Evolutionary conservation across 2,888 invertebrate genomes (phyloP).

Genomic region (Plutella xylostella): DNA sequence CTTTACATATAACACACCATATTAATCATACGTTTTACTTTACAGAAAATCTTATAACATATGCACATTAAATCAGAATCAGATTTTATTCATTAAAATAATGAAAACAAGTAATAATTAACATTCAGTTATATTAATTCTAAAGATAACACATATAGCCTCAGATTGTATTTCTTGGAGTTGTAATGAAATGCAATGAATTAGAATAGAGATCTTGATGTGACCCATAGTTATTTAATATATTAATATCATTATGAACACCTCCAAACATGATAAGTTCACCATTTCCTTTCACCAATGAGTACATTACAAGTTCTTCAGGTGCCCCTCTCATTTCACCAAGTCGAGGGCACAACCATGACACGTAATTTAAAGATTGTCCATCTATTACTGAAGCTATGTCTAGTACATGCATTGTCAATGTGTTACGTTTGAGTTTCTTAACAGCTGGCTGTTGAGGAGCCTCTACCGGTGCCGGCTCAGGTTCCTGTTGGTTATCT

Average conservation of each 20-base stretch:
- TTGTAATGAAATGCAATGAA: constrained; percentile 80
- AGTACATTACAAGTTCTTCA: constrained; percentile 91
- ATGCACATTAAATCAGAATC: background rate
- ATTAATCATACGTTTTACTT: too few relatives aligned
- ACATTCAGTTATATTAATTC: background rate
- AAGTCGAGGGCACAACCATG: constrained; percentile 78
- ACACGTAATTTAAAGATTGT: constrained; percentile 72
- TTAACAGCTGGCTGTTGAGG: constrained; percentile 61
- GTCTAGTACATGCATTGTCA: constrained; percentile 89
- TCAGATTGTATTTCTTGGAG: constrained; percentile 78
- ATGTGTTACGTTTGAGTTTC: constrained; percentile 74
- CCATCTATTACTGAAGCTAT: constrained; percentile 77
- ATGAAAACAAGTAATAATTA: background rate
- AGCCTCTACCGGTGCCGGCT: constrained; percentile 38
- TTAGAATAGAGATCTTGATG: constrained; percentile 79
- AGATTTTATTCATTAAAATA: background rate
- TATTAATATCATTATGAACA: constrained; percentile 82
- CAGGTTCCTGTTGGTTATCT: constrained; percentile 47
- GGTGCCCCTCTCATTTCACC: constrained; percentile 78
- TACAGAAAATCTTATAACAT: background rate
- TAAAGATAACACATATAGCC: background rate
- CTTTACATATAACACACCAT: too few relatives aligned
- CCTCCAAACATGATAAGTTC: constrained; percentile 98
- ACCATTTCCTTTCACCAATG: constrained; percentile 88
- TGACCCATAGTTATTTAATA: constrained; percentile 64